Base-by-base conservation (phyloP, 2,797 vertebrate genomes). In the Crenuchus spilurus region DNA sequence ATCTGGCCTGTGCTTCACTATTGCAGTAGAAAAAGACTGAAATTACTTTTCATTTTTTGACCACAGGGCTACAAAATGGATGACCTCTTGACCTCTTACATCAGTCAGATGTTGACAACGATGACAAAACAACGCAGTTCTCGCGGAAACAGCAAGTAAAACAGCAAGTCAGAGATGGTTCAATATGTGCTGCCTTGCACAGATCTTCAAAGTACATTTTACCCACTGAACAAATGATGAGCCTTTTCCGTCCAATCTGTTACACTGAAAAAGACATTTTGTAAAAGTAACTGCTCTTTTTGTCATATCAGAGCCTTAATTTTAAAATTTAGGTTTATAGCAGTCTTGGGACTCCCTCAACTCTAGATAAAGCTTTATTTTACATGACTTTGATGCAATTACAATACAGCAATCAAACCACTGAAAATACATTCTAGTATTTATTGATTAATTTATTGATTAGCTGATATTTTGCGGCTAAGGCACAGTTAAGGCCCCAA, bases 11-110 rank as follows among this genome's bases (percentile, higher is more conserved):
- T 7, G 2, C 30, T 6, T 2, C 31, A 60, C 11, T 39, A 13
- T 13, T 10, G 1, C 1, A 14, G 20, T 24, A 24, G 18, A 61
- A 6, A 61, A 16, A 39, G 33, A 39, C 13, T 4, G 10, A 42
- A n/a, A 28, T 42, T 8, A 35, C 7, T 62, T 26, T 68, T 8
- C 6, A 1, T 24, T 52, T 2, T 20, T 31, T 57, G 24, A 35
- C 69, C 51, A 35, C 90, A 99, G 98, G 98, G 98, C 37, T 99
- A 99, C 91, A 99, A 99, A 92, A 99, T 99, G 98, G 98, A 99
- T 65, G 98, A 99, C 85, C 94, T 99, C 63, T 80, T 99, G 88
- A 99, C 98, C 30, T 99, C 97, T 0, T 99, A 99, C 90, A 99
- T 99, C 86, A 99, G 97, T 86, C 98, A 99, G 93, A 98, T 99